These are phyloP conservation scores for Drosophila bipectinata DNA, from an alignment of 1,140 invertebrate genomes.

Conservation along the genomic window DNA sequence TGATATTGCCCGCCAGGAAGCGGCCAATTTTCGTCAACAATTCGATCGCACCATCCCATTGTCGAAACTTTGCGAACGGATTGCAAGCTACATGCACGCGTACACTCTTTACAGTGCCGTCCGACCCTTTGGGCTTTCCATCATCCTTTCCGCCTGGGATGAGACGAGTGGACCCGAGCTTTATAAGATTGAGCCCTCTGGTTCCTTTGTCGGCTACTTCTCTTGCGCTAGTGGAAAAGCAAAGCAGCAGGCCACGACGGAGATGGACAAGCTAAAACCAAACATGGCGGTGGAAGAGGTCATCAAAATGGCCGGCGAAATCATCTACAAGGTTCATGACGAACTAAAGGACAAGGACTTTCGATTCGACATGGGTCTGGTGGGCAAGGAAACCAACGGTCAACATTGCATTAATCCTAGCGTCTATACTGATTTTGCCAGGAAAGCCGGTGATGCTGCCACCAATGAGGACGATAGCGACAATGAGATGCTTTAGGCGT, in stretches of 20 bases:
- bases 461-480: conserved; percentile 94
- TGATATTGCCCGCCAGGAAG: conserved; percentile 95
- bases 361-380: conserved; percentile 98
- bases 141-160: conserved; percentile 93
- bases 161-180: conserved; percentile 92
- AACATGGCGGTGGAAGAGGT: conserved; percentile 94
- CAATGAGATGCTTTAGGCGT: conserved; percentile 85
- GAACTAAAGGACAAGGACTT: conserved; percentile 99
- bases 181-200: conserved; percentile 98
- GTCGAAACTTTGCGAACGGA: conserved; percentile 95
- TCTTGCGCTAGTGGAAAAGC: conserved; percentile 99
- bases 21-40: conserved; percentile 93
- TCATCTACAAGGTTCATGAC: conserved; percentile 98
- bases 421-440: conserved; percentile 88
- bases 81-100: conserved; percentile 98
- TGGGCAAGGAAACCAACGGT: conserved; percentile 92
- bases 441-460: conserved; percentile 92
- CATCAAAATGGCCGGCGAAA: conserved; percentile 97
- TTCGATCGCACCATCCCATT: conserved; percentile 94
- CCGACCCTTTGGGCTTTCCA: conserved; percentile 96
- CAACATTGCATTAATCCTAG: conserved; percentile 90
- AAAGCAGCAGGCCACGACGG: conserved; percentile 99
- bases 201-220: conserved; percentile 97
- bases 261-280: conserved; percentile 99
- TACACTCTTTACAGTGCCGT: conserved; percentile 98